Evolutionary conservation across 2,797 vertebrate genomes (phyloP).

Genomic region (Natrix natrix): DNA sequence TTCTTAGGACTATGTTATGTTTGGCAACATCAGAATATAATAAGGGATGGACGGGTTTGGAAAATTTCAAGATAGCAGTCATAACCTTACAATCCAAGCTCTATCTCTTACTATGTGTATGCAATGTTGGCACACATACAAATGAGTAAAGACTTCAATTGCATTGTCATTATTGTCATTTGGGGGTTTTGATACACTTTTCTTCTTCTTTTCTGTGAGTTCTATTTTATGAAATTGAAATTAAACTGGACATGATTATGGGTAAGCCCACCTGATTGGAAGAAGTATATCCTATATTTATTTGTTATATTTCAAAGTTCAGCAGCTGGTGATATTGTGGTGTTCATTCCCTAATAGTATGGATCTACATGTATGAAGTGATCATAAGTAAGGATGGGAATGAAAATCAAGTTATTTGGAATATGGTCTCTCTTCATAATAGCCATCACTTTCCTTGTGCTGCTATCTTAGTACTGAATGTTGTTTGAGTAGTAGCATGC

Average conservation of each 20-base stretch:
- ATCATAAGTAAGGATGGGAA: background rate
- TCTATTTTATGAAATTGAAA: background rate
- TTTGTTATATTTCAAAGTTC: background rate
- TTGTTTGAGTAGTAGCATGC: background rate
- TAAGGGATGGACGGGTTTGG: accelerated
- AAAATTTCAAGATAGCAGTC: background rate
- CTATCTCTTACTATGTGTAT: background rate
- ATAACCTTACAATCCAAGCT: background rate
- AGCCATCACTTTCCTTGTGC: background rate
- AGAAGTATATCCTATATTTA: background rate
- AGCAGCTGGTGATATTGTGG: background rate
- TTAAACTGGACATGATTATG: background rate
- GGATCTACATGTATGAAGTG: background rate
- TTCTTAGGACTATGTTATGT: background rate
- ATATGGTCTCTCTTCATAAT: background rate
- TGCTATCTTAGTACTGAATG: background rate
- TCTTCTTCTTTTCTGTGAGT: background rate
- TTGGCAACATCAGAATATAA: background rate
- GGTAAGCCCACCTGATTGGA: background rate
- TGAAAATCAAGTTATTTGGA: background rate
- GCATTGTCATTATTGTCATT: background rate
- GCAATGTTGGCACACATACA: background rate
- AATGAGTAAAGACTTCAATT: background rate
- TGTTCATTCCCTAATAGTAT: background rate
- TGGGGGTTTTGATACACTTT: background rate